Conservation (phyloP, 2,113 vertebrate genomes). For the Oncorhynchus tshawytscha region DNA sequence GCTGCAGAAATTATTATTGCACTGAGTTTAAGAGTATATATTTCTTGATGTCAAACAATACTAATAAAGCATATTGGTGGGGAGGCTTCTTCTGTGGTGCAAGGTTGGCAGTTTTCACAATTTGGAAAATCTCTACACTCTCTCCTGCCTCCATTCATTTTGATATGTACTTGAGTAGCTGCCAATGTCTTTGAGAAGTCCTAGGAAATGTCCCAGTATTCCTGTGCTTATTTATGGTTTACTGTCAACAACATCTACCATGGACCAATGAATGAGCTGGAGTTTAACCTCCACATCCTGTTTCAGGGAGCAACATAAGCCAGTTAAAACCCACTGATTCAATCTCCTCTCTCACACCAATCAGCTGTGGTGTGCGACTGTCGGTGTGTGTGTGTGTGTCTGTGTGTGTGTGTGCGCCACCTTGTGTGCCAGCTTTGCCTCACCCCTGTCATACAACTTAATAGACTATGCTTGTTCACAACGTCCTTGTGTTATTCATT, state of each 20-base stretch:
- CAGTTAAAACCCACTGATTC: slow-evolving; percentile 39
- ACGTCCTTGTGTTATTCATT: neutral
- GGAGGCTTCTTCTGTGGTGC: neutral
- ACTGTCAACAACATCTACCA: slow-evolving; percentile 17
- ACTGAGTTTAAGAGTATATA: neutral
- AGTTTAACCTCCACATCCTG: slow-evolving; percentile 29
- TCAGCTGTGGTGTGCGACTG: slow-evolving; percentile 11
- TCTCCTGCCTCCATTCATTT: slow-evolving; percentile 16
- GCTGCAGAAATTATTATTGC: neutral
- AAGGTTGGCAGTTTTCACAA: slow-evolving; percentile 11
- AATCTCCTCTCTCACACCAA: slow-evolving; percentile 32
- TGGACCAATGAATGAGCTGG: slow-evolving; percentile 19
- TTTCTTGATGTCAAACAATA: neutral
- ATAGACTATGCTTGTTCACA: neutral
- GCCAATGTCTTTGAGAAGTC: slow-evolving; percentile 61
- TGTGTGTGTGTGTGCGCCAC: slow-evolving; percentile 1
- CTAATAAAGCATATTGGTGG: neutral
- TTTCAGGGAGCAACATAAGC: slow-evolving; percentile 26
- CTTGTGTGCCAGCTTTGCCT: no score
- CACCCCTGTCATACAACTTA: no score
- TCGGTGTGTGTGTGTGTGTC: neutral
- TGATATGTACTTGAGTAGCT: slow-evolving; percentile 49
- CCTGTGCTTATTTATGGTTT: slow-evolving; percentile 29
- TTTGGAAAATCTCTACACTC: neutral
- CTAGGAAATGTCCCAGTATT: slow-evolving; percentile 40